Base-by-base conservation (phyloP, 2,113 vertebrate species). In the Halcyon malimbica region DNA sequence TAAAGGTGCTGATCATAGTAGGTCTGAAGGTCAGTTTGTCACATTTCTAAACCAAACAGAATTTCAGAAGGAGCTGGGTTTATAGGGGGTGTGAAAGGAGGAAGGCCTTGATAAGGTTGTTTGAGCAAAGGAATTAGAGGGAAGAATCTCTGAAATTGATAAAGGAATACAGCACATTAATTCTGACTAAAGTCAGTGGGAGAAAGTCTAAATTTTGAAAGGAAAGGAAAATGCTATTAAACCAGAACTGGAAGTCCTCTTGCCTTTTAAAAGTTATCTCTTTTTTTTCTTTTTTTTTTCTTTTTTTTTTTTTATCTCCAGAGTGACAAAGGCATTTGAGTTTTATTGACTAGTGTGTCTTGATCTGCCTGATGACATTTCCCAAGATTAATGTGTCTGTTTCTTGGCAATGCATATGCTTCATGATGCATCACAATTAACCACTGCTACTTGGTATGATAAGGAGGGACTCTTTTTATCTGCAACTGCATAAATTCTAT, bases 281-380 rank as follows among this genome's bases (percentile, higher is more conserved):
- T 81, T 51, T 46, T 41, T 75, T 65, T 33, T 41, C 7, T 35
- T 35, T 35, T 35, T 35, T 76, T 65, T 35, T 35, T 35, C 71
- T 65, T 35, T 39, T 53, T 51, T 73, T 37, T 74, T 53, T 74
- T 67, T 25, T 16, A 74, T 79, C 62, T 76, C 16, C 65, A 76
- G 26, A 92, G 37, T 94, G 89, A 97, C 81, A 94, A 84, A 94
- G 39, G 70, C 91, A 87, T 94, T 94, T 94, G 74, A 46, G 37
- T 92, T 96, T 94, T 96, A 97, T 96, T 97, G 96, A 94, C 94
- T 87, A 87, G 67, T 83, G 74, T 94, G 87, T 79, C 86, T 96
- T 91, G 65, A 93, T 92, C 77, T 89, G 69, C 86, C 69, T 87
- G 65, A 87, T 96, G 89, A 80, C 95, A 91, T 94, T 96, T 96